Evolutionary conservation across 2,797 vertebrate species (phyloP).

Genomic region (Varecia variegata): DNA sequence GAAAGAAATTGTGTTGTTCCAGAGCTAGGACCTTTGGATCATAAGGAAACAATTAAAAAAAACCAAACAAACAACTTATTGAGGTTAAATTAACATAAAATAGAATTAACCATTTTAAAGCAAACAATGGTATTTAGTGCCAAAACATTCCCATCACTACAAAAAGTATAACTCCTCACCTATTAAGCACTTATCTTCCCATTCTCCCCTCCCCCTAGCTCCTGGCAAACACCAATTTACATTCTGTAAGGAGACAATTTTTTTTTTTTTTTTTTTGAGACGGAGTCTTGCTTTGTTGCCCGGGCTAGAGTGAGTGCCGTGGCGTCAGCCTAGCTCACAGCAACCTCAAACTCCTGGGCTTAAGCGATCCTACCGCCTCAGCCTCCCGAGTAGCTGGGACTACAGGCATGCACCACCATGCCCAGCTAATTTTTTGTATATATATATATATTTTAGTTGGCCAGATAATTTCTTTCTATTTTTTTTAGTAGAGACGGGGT

Average conservation of each 20-base stretch:
- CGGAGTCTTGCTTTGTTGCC: too few species aligned
- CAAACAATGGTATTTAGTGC: background rate
- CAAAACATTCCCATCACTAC: background rate
- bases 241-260: background rate
- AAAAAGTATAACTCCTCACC: background rate
- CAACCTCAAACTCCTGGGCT: too few species aligned
- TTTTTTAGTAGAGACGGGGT: too few species aligned
- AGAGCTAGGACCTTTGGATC: background rate
- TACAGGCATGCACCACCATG: too few species aligned
- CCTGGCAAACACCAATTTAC: background rate
- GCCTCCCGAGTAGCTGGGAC: too few species aligned
- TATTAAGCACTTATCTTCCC: background rate
- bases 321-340: too few species aligned
- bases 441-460: too few species aligned
- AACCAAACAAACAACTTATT: background rate
- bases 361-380: too few species aligned
- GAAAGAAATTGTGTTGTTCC: background rate
- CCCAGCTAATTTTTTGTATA: too few species aligned
- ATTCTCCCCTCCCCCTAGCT: background rate
- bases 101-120: background rate
- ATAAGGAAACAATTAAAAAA: background rate
- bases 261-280: too few species aligned
- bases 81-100: background rate
- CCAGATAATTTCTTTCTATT: too few species aligned
- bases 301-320: too few species aligned